phyloP scores from a whole-genome alignment of 2,113 vertebrate species.

The Melanerpes aurifrons region DNA sequence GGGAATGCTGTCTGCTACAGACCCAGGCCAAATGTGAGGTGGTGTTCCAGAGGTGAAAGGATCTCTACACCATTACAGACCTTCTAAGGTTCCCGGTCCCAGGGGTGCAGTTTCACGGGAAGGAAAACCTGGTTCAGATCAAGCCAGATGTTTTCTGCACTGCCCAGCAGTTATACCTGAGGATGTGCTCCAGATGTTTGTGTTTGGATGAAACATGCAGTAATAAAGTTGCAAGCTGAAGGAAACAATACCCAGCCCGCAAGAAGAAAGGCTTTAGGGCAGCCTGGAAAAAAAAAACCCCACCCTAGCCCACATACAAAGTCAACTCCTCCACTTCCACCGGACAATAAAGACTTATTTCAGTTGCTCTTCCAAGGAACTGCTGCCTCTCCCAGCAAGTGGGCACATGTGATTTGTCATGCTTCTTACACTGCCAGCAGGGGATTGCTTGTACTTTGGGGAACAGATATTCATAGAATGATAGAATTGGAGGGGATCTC shows the following conservation, averaged over 20 bases:
- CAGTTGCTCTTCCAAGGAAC: constrained; percentile 17
- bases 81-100: constrained; percentile 30
- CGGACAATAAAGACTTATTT: background rate
- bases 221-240: constrained; percentile 75
- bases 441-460: background rate
- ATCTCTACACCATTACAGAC: constrained; percentile 3
- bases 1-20: background rate
- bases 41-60: constrained; percentile 37
- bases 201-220: constrained; percentile 60
- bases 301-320: background rate
- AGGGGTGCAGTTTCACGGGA: constrained; percentile 8
- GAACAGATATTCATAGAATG: background rate
- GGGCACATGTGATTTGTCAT: background rate
- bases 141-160: constrained; percentile 27
- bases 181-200: constrained; percentile 78
- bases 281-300: background rate
- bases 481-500: no score
- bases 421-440: background rate
- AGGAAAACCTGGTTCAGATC: constrained; percentile 59
- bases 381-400: background rate
- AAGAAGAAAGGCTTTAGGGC: constrained; percentile 43
- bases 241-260: constrained; percentile 41
- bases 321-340: background rate
- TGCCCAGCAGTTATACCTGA: constrained; percentile 74
- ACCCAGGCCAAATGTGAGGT: background rate